These are phyloP conservation scores for Gymnoscopelus microlampas DNA, from an alignment of 2,797 vertebrate genomes.

Conservation along the genomic window DNA sequence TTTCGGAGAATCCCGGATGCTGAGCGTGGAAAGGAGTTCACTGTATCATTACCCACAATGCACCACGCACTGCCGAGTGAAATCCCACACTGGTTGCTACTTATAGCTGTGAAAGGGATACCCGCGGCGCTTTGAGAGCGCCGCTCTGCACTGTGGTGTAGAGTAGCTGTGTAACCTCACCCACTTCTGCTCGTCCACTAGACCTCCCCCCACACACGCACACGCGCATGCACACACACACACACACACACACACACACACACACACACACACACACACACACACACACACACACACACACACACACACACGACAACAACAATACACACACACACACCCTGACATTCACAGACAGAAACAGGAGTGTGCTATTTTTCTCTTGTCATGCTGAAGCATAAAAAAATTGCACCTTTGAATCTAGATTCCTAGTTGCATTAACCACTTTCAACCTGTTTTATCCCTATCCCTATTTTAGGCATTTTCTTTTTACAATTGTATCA, in stretches of 20 bases:
- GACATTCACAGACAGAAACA: not conserved
- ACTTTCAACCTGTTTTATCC: too few species aligned
- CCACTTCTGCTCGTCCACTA: constrained; percentile 50
- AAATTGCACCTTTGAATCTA: not conserved
- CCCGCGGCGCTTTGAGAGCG: constrained; percentile 52
- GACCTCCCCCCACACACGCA: constrained; percentile 42
- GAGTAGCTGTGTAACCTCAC: constrained; percentile 71
- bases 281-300: constrained; percentile 21
- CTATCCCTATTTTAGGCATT: too few species aligned
- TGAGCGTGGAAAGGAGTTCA: constrained; percentile 52
- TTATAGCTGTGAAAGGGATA: constrained; percentile 83
- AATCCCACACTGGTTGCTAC: constrained; percentile 81
- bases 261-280: constrained; percentile 10
- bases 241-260: constrained; percentile 17
- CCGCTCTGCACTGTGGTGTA: constrained; percentile 71
- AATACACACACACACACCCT: constrained; percentile 24
- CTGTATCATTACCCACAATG: constrained; percentile 69
- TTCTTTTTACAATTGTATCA: too few species aligned
- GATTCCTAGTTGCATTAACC: not conserved
- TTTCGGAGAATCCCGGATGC: constrained; percentile 28
- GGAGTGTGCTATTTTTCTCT: not conserved
- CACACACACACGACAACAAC: constrained; percentile 38
- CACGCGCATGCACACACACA: constrained; percentile 22
- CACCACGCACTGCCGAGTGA: constrained; percentile 59
- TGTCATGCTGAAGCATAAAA: not conserved